Conservation (phyloP, 2,888 invertebrate species). For the Himalopsyche anomala region DNA sequence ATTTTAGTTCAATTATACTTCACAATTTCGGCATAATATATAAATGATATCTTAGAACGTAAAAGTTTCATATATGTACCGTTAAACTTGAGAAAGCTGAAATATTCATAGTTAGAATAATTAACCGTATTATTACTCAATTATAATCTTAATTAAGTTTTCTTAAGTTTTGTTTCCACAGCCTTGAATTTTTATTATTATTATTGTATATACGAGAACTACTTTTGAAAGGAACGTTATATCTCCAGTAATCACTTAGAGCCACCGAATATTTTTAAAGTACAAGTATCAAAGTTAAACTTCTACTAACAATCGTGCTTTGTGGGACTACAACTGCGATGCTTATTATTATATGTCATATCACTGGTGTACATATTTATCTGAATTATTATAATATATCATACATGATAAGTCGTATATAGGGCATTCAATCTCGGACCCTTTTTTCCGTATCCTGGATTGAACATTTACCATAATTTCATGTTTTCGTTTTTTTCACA, state of each 20-base stretch:
- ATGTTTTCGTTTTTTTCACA: too few species aligned
- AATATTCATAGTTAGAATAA: neutral
- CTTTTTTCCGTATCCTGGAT: too few species aligned
- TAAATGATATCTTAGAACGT: too few species aligned
- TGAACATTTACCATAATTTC: too few species aligned
- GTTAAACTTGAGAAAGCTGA: neutral
- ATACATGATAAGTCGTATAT: too few species aligned
- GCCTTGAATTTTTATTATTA: conserved; percentile 14
- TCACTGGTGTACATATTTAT: neutral
- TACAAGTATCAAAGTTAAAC: neutral
- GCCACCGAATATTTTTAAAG: neutral
- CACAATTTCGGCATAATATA: too few species aligned
- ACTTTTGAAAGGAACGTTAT: neutral
- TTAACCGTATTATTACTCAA: neutral
- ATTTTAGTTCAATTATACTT: too few species aligned
- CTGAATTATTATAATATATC: too few species aligned
- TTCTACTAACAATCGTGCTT: neutral
- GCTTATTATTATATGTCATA: neutral
- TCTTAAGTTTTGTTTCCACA: neutral
- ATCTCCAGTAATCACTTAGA: neutral
- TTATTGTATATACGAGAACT: neutral
- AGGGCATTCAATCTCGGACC: too few species aligned
- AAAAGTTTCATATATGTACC: neutral
- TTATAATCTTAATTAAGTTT: conserved; percentile 18
- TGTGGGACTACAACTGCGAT: neutral